These are phyloP conservation scores for Erannis defoliaria DNA, from an alignment of 2,888 invertebrate genomes.

Conservation along the genomic window DNA sequence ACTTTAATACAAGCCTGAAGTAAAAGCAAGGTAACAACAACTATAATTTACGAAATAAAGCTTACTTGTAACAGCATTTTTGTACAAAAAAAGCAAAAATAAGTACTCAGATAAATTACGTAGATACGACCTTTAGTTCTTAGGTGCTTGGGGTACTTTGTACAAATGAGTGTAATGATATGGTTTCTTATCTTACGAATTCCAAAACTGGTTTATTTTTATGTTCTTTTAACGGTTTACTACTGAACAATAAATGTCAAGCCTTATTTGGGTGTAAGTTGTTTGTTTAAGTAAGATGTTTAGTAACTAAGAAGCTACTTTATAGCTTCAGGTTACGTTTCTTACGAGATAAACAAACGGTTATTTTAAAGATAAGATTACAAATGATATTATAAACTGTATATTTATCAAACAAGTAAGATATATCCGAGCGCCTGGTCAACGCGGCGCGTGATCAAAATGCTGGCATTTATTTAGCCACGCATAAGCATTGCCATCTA, in stretches of 20 bases:
- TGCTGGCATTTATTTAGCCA: too few species aligned
- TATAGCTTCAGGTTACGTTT: too few species aligned
- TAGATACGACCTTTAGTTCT: constrained; percentile 14
- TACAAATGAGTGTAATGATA: constrained; percentile 10
- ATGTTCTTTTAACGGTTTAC: constrained; percentile 3
- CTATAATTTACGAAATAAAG: constrained; percentile 26
- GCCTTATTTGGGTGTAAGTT: neutral
- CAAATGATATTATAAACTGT: too few species aligned
- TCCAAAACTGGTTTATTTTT: constrained; percentile 4
- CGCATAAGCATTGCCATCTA: too few species aligned
- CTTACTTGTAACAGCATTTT: constrained; percentile 13
- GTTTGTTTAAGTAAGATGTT: neutral
- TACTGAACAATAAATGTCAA: neutral
- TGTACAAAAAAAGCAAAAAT: constrained; percentile 16
- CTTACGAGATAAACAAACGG: too few species aligned
- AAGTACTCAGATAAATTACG: constrained; percentile 19
- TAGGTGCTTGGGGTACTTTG: neutral
- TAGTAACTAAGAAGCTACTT: too few species aligned
- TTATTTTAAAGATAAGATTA: too few species aligned
- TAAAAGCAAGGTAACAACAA: constrained; percentile 25
- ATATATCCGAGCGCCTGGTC: too few species aligned
- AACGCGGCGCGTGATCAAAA: too few species aligned
- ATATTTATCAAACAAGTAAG: too few species aligned
- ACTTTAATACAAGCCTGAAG: constrained; percentile 17
- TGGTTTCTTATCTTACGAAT: constrained; percentile 9